Evolutionary conservation across 2,113 vertebrate species (phyloP).

Genomic region (Nerophis ophidion): DNA sequence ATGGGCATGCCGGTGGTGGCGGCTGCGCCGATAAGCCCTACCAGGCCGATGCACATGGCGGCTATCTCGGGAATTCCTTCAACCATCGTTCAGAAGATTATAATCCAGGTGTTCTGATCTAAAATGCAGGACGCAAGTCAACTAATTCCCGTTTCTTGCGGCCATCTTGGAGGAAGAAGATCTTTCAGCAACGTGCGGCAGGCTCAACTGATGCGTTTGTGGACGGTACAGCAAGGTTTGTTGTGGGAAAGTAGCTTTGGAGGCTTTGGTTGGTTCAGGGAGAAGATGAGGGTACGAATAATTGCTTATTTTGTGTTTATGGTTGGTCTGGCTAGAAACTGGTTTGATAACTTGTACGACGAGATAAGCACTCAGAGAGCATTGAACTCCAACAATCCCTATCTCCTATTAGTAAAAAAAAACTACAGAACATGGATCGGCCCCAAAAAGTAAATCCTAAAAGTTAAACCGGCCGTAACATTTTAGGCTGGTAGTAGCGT

Average conservation of each 20-base stretch:
- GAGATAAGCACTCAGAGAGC: neutral
- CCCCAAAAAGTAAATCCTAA: too few species aligned
- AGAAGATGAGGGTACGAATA: slow-evolving; percentile 45
- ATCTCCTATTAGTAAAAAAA: too few species aligned
- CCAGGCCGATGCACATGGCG: slow-evolving; percentile 71
- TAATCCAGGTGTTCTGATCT: slow-evolving; percentile 5
- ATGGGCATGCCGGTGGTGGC: slow-evolving; percentile 82
- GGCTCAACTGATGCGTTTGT: slow-evolving; percentile 6
- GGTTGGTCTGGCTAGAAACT: slow-evolving; percentile 20
- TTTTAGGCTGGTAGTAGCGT: too few species aligned
- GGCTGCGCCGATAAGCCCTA: slow-evolving; percentile 76
- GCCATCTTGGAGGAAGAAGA: neutral
- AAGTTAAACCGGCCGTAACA: too few species aligned
- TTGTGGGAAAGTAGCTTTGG: slow-evolving; percentile 48
- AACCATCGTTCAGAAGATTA: slow-evolving; percentile 61
- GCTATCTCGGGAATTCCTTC: slow-evolving; percentile 68
- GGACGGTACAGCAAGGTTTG: slow-evolving; percentile 21
- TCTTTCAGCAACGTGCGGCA: neutral
- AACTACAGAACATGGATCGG: too few species aligned
- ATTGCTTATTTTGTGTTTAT: slow-evolving; percentile 65
- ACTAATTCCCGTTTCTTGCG: neutral
- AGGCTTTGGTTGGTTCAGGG: slow-evolving; percentile 51
- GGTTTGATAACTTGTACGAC: slow-evolving; percentile 8
- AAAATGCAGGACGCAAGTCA: neutral
- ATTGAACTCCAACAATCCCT: too few species aligned